Conservation (phyloP, 2,113 vertebrate genomes). For the Delphinapterus leucas region DNA sequence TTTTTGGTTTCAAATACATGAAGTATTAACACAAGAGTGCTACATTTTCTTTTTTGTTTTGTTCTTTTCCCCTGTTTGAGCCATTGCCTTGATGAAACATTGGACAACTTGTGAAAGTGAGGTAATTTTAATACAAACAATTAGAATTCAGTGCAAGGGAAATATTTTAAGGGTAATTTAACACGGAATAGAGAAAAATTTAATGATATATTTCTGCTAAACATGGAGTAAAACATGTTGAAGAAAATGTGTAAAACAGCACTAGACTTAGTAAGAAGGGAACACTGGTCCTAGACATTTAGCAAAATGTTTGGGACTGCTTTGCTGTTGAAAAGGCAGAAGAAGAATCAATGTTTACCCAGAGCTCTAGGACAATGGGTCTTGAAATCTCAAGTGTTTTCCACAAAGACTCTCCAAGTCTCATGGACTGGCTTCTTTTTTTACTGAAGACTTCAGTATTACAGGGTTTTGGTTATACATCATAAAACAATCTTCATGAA, state of each 20-base stretch:
- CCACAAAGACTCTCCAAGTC: background rate
- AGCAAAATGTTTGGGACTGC: background rate
- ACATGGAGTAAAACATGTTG: slow-evolving; percentile 5
- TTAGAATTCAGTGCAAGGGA: slow-evolving; percentile 54
- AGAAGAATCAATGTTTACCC: background rate
- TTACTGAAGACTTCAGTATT: background rate
- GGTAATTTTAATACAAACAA: slow-evolving; percentile 66
- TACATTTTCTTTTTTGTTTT: slow-evolving; percentile 51
- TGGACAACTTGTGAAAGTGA: slow-evolving; percentile 58
- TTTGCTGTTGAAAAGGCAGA: background rate
- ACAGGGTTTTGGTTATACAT: background rate
- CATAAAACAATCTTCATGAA: slow-evolving; percentile 1
- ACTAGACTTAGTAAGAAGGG: background rate
- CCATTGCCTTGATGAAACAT: slow-evolving; percentile 50
- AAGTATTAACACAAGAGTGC: slow-evolving; percentile 37
- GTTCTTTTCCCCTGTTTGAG: slow-evolving; percentile 53
- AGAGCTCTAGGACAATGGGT: background rate
- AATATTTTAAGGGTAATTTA: slow-evolving; percentile 58
- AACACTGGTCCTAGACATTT: slow-evolving; percentile 22
- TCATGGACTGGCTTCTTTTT: background rate
- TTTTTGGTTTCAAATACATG: slow-evolving; percentile 58
- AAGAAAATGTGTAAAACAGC: slow-evolving; percentile 47
- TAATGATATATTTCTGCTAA: background rate
- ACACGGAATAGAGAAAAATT: background rate
- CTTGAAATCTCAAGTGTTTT: slow-evolving; percentile 27